phyloP scores from a whole-genome alignment of 2,113 vertebrate species.

The Globicephala melas region DNA sequence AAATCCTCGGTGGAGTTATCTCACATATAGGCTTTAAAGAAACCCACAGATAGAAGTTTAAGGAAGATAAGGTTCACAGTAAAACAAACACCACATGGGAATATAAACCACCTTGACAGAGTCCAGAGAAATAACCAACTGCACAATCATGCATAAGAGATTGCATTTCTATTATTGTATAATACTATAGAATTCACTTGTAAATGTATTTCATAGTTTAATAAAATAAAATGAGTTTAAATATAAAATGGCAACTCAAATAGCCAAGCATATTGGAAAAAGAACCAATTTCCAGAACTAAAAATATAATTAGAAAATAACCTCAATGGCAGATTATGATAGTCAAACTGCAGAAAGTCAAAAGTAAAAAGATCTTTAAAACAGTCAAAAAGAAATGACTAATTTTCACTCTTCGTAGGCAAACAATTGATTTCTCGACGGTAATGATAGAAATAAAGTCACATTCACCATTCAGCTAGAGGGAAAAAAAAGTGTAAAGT shows the following conservation, averaged over 20 bases:
- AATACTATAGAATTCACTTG: background rate
- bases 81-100: background rate
- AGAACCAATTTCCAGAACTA: background rate
- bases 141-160: background rate
- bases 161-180: background rate
- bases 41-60: background rate
- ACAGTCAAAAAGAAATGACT: background rate
- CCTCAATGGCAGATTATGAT: background rate
- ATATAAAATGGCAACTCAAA: background rate
- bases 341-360: background rate
- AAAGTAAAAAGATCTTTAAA: background rate
- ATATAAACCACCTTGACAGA: background rate
- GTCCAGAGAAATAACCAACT: background rate
- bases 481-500: background rate
- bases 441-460: background rate
- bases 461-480: background rate
- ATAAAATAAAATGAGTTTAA: background rate
- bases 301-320: background rate
- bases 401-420: background rate
- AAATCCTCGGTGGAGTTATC: background rate
- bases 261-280: background rate
- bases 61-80: background rate
- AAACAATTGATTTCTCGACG: background rate
- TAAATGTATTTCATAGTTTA: background rate
- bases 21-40: background rate